Base-by-base conservation (phyloP, 2,888 invertebrate genomes). In the Tubulanus polymorphus region DNA sequence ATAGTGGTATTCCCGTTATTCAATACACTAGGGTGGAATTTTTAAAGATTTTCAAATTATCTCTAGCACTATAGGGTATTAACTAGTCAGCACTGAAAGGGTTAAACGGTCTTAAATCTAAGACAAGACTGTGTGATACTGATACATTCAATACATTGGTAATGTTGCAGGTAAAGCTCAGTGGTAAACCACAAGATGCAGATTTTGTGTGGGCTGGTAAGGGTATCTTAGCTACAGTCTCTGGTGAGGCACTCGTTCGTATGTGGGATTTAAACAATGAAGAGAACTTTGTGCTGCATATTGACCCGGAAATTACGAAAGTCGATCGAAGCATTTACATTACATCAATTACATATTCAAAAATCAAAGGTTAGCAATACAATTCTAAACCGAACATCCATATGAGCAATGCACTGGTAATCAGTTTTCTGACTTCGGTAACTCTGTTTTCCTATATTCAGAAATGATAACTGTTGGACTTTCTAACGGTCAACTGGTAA, bases 211-310 rank as follows among this genome's bases (percentile, higher is more conserved):
- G 90, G 90, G 86, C 88, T 32, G 87, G 87, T 2, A 82, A 81
- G 57, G 86, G 85, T 46, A 81, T 85, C 12, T 75, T 93, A 55
- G 91, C 90, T 1, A 86, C 91, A 57, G 84, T 88, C 49, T 87
- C 88, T 37, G 88, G 87, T 74, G 95, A 95, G 66, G 70, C 69
- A 45, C 73, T 78, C 25, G 65, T 81, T 48, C 76, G 95, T 64
- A 85, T 96, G 66, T 97, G 95, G 95, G 93, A 97, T 75, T 86
- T 96, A 65, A 90, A 93, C 50, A 88, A 88, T 28, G 93, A 94
- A 55, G 94, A 96, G 70, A 96, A 93, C 79, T 93, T 89, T 78
- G 85, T 93, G 1, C 79, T 94, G 26, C 66, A 67, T 29, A 63
- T 81, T 5, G 41, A 41, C 23, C 6, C 41, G 3, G 41, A 20